Evolutionary conservation across 1,140 invertebrate genomes (phyloP).

Genomic region (Lepidurus apus): DNA sequence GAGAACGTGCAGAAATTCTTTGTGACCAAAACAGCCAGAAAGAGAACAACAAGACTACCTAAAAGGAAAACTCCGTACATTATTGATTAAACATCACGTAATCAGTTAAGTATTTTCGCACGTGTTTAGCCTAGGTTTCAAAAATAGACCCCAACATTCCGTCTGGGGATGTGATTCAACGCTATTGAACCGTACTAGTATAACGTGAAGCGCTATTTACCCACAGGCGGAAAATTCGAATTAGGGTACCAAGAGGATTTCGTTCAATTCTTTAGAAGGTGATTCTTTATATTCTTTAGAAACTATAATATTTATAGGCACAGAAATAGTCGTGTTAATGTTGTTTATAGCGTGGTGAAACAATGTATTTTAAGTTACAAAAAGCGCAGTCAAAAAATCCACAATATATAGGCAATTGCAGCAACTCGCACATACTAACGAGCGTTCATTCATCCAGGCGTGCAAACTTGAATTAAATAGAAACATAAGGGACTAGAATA

Average conservation of each 20-base stretch:
- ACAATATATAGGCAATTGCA: slow-evolving; percentile 16
- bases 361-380: slow-evolving; percentile 22
- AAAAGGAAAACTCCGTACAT: slow-evolving; percentile 1
- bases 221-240: too few relatives aligned
- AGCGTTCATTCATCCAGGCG: neutral
- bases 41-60: neutral
- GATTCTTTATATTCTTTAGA: too few relatives aligned
- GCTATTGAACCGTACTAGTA: neutral
- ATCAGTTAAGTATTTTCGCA: neutral
- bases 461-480: neutral
- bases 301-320: too few relatives aligned
- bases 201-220: too few relatives aligned
- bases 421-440: slow-evolving; percentile 3
- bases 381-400: slow-evolving; percentile 21
- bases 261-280: too few relatives aligned
- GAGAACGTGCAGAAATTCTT: neutral
- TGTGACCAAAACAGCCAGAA: neutral
- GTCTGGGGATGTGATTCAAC: neutral
- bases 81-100: neutral
- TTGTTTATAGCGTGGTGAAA: neutral
- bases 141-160: neutral
- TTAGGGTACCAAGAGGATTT: too few relatives aligned
- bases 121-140: neutral
- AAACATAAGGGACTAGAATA: slow-evolving; percentile 5
- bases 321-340: too few relatives aligned